Evolutionary conservation across 2,797 vertebrate species (phyloP).

Genomic region (Lophura swinhoii): DNA sequence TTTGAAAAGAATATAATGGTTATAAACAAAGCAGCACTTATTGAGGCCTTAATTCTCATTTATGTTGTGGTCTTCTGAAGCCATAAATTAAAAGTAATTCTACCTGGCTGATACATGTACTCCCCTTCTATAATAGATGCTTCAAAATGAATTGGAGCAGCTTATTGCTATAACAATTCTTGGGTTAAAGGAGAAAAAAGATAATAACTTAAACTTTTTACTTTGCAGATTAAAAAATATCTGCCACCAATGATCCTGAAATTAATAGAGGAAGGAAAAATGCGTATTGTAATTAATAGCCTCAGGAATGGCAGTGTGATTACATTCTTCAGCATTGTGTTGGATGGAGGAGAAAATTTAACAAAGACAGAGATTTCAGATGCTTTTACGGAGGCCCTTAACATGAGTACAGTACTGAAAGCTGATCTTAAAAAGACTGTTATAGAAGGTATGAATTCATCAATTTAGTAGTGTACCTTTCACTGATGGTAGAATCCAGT

Average conservation of each 20-base stretch:
- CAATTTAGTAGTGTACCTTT: neutral
- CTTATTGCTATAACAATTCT: neutral
- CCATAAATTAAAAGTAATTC: neutral
- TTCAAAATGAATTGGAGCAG: neutral
- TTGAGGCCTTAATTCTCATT: neutral
- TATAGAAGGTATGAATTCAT: slow-evolving; percentile 43
- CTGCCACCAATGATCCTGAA: neutral
- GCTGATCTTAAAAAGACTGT: neutral
- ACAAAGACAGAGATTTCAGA: neutral
- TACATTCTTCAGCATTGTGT: neutral
- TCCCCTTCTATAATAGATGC: neutral
- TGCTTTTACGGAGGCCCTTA: slow-evolving; percentile 37
- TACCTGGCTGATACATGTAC: neutral
- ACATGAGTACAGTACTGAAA: neutral
- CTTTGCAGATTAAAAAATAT: slow-evolving; percentile 32
- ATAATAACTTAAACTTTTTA: neutral
- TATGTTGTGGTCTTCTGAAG: neutral
- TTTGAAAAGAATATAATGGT: neutral
- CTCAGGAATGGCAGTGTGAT: slow-evolving; percentile 37
- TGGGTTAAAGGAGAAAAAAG: neutral
- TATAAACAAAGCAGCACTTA: neutral
- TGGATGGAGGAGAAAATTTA: neutral
- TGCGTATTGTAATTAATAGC: slow-evolving; percentile 16
- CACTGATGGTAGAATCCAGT: neutral
- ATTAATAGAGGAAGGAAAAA: neutral